Evolutionary conservation across 2,888 invertebrate species (phyloP), one percentile per base, ranked within the genome.

Genomic region (Conchocele bisecta): DNA sequence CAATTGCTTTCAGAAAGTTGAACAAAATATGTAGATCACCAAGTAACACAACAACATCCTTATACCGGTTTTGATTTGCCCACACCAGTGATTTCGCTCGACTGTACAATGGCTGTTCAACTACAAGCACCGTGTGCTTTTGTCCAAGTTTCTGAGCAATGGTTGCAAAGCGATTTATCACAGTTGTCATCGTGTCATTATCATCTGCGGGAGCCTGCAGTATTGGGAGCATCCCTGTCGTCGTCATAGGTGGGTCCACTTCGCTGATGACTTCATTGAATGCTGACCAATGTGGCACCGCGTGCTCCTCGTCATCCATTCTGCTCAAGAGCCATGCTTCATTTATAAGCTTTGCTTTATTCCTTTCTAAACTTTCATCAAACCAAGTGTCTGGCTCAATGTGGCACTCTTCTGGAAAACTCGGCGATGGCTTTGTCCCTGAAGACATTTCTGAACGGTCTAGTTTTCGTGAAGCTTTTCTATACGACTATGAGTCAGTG

Each of bases 161-260:
- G 28, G 33, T 22, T 2, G 33, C 31, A 46, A 57, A 72, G 24
- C 51, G 31, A 24, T 60, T 39, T 3, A 67, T 63, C 3, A 67
- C 41, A 7, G 67, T 67, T 6, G 56, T 53, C 7, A 72, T 51
- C 15, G 72, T 73, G 35, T 73, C 53, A 50, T 46, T 58, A 4
- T 46, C 44, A 73, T 73, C 58, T n/a, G 67, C 68, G 42, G 67
- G 63, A 44, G 67, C 61, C 29, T 57, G 59, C 17, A 70, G 33
- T 26, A 70, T 70, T 15, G 51, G 70, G 4, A 64, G 35, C 56
- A 64, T 54, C 35, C 56, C 64, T 11, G 35, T 31, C 3, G 54
- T 56, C 6, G 64, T 64, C 56, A 64, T 42, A 5, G 64, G 64
- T 42, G 33, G 64, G 41, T 37, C 42, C 11, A 33, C 35, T 2